Conservation (phyloP, 2,113 vertebrate species). For the Dasyprocta punctata region DNA sequence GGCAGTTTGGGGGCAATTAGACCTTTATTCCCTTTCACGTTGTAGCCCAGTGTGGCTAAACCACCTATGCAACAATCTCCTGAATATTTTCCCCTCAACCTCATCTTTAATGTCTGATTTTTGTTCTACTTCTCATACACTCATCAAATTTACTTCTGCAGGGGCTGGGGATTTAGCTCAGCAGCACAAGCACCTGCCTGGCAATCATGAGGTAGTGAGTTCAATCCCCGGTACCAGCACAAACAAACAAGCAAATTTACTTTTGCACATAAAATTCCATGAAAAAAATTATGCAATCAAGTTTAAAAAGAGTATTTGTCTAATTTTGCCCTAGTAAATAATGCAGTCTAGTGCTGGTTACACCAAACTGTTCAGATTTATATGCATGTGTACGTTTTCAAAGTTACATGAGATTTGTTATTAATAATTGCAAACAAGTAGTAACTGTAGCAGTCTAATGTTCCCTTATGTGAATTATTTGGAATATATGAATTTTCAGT, state of each 20-base stretch:
- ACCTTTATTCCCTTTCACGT: not conserved
- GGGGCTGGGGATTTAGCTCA: too few relatives aligned
- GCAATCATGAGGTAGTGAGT: too few relatives aligned
- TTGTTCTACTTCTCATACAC: not conserved
- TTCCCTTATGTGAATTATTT: not conserved
- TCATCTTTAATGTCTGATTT: not conserved
- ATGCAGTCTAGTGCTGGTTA: not conserved
- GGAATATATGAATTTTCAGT: not conserved
- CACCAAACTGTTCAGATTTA: not conserved
- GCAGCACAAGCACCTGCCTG: too few relatives aligned
- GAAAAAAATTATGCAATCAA: not conserved
- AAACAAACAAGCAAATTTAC: too few relatives aligned
- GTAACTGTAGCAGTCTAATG: not conserved
- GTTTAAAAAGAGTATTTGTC: not conserved
- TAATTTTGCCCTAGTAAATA: not conserved
- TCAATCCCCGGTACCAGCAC: too few relatives aligned
- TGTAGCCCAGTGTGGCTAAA: not conserved
- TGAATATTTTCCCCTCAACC: not conserved
- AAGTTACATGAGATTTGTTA: not conserved
- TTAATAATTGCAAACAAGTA: constrained; percentile 14
- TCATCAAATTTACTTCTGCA: too few relatives aligned
- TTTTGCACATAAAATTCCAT: not conserved
- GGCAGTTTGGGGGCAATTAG: not conserved
- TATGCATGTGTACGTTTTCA: not conserved
- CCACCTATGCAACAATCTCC: not conserved